phyloP scores from a whole-genome alignment of 2,888 invertebrate species.

The Chirona hameri region DNA sequence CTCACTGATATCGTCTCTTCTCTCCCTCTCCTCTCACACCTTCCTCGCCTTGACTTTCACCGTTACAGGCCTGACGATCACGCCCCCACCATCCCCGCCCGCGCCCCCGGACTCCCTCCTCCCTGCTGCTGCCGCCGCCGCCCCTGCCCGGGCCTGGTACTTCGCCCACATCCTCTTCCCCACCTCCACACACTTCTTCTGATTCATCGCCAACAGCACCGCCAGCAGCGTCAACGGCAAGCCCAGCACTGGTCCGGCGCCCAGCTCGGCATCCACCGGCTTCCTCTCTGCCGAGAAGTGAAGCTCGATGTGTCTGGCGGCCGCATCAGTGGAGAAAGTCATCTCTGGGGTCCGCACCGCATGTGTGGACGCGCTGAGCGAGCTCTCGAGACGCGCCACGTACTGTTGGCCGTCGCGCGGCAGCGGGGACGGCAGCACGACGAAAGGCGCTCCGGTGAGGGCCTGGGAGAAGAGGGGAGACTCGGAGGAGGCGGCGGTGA shows the following conservation, averaged over 20 bases:
- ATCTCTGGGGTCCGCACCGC: background rate
- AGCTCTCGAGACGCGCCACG: background rate
- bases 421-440: constrained; percentile 8
- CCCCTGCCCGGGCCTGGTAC: background rate
- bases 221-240: constrained; percentile 12
- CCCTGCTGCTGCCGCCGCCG: background rate
- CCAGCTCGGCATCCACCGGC: background rate
- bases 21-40: background rate
- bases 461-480: background rate
- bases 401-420: constrained; percentile 10
- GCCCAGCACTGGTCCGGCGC: constrained; percentile 13
- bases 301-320: background rate
- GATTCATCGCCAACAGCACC: background rate
- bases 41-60: constrained; percentile 1
- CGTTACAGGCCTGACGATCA: background rate
- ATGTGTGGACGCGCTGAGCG: background rate
- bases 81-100: background rate
- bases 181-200: background rate
- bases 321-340: background rate
- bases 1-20: too few relatives aligned
- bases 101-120: background rate
- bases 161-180: background rate
- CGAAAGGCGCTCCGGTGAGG: background rate
- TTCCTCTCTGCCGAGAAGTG: background rate
- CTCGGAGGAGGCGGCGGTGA: background rate